phyloP scores from a whole-genome alignment of 23 tunicate species.

The Diplosoma virens region DNA sequence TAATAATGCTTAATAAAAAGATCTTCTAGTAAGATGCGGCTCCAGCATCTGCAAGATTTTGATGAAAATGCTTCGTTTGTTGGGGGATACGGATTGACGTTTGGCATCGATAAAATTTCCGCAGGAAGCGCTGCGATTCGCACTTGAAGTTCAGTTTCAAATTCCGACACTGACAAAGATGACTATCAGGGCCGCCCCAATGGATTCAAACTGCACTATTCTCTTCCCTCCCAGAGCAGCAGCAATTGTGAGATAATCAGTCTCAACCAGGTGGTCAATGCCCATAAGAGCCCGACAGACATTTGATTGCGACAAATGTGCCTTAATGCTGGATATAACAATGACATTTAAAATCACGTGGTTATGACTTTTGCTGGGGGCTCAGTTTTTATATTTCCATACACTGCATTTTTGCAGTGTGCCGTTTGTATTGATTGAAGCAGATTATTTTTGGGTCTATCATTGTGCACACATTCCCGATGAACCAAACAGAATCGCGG shows the following conservation, averaged over 20 bases:
- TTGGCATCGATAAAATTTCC: constrained; percentile 33
- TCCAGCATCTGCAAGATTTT: constrained; percentile 55
- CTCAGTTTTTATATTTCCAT: no score
- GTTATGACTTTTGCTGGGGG: no score
- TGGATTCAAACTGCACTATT: constrained; percentile 39
- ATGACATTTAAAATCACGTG: no score
- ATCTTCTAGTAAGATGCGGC: no score
- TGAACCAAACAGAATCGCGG: no score
- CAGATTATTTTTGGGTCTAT: no score
- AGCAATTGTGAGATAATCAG: constrained; percentile 45
- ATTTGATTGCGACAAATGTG: no score
- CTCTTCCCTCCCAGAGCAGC: constrained; percentile 18
- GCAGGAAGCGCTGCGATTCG: constrained; percentile 24
- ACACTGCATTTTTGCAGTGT: no score
- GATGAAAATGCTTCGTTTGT: constrained; percentile 83
- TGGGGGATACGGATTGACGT: constrained; percentile 71
- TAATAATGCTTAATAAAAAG: no score
- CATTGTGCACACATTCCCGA: no score
- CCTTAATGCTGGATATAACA: no score
- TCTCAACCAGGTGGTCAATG: constrained; percentile 18
- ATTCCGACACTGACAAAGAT: constrained; percentile 12
- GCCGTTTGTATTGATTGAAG: no score
- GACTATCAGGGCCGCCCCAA: constrained; percentile 22
- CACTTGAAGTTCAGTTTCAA: not conserved
- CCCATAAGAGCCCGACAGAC: not conserved